Conservation (phyloP, 2,113 vertebrate genomes). For the Myanophis thanlyinensis region DNA sequence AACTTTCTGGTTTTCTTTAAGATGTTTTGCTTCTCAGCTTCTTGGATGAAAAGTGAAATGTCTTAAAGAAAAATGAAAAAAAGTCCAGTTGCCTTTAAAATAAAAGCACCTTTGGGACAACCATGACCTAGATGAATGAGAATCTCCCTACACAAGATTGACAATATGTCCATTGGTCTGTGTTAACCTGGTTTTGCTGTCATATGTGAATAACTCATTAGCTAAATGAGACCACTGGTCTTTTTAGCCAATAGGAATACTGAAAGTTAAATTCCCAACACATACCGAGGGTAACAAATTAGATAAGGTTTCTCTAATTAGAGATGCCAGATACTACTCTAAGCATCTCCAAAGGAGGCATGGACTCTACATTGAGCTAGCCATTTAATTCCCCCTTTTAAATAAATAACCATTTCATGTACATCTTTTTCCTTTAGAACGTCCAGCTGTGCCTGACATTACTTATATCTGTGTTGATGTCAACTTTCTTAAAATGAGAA, state of each 20-base stretch:
- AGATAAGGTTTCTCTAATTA: not conserved
- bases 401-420: not conserved
- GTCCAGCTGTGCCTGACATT: not conserved
- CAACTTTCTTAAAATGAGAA: not conserved
- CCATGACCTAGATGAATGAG: too few relatives aligned
- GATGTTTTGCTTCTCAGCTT: too few relatives aligned
- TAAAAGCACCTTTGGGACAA: too few relatives aligned
- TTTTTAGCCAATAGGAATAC: not conserved
- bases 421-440: not conserved
- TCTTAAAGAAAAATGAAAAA: too few relatives aligned
- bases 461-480: not conserved
- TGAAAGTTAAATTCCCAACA: not conserved
- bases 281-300: not conserved
- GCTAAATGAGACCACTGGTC: not conserved
- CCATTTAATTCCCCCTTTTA: not conserved
- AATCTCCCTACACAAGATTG: not conserved
- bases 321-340: not conserved
- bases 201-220: not conserved
- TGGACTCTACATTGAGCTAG: not conserved
- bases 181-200: not conserved
- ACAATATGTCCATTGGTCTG: not conserved
- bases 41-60: too few relatives aligned
- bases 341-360: not conserved
- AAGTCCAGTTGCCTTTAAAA: too few relatives aligned
- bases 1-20: too few relatives aligned